phyloP scores from a whole-genome alignment of 2,113 vertebrate species.

The Psephotus haematonotus region DNA sequence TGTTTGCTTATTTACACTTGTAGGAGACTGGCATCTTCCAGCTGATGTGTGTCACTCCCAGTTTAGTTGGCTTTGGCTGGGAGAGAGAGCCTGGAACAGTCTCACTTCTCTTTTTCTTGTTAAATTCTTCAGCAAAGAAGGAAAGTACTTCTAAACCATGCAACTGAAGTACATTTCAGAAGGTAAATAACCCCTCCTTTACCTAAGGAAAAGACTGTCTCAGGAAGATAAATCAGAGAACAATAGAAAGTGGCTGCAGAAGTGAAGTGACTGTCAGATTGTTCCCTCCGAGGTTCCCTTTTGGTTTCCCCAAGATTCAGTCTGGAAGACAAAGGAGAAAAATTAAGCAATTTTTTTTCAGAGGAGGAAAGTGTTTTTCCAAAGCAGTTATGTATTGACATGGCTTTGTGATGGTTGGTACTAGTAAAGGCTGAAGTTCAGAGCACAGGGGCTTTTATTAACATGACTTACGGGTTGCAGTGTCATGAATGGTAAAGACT shows the following conservation, averaged over 20 bases:
- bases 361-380: neutral
- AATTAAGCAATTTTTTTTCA: neutral
- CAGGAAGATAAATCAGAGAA: neutral
- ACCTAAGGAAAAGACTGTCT: neutral
- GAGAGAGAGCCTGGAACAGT: neutral
- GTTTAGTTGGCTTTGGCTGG: neutral
- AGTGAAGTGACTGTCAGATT: neutral
- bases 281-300: neutral
- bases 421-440: neutral
- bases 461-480: neutral
- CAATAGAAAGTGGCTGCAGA: neutral
- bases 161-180: neutral
- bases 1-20: neutral
- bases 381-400: neutral
- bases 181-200: neutral
- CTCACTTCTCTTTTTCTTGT: neutral
- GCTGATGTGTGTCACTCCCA: neutral
- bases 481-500: neutral
- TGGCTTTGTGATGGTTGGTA: neutral
- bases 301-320: neutral
- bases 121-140: neutral
- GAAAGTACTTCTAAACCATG: neutral
- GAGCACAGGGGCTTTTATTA: neutral
- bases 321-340: neutral
- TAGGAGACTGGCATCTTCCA: neutral